Evolutionary conservation across 2,888 invertebrate species (phyloP).

Genomic region (Chirona hameri): DNA sequence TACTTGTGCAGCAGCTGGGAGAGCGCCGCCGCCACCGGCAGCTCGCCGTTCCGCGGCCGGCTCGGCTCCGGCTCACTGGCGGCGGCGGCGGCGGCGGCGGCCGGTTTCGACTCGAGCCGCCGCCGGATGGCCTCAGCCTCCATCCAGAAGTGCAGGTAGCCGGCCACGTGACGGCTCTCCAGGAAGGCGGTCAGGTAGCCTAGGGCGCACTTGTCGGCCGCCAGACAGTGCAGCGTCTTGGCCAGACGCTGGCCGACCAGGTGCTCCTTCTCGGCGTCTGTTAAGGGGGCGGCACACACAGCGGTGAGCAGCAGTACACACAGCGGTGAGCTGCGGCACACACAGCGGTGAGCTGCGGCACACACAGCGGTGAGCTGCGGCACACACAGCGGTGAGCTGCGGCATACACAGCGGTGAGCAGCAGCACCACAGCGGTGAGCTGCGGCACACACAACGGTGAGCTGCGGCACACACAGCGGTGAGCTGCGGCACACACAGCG

Average conservation of each 20-base stretch:
- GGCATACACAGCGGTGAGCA: no score
- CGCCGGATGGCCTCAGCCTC: constrained; percentile 24
- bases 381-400: no score
- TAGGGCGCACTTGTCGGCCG: constrained; percentile 72
- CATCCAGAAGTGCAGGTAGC: constrained; percentile 27
- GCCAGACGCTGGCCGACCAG: constrained; percentile 53
- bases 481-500: no score
- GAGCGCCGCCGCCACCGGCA: background rate
- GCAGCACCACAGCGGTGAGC: no score
- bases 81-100: background rate
- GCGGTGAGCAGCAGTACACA: no score
- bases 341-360: no score
- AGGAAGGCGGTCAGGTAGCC: constrained; percentile 82
- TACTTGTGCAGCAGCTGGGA: background rate
- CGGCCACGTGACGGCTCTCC: constrained; percentile 63
- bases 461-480: no score
- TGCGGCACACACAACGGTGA: no score
- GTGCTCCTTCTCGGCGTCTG: constrained; percentile 1
- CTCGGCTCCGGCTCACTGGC: background rate
- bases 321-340: no score
- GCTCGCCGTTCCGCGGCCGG: constrained; percentile 1
- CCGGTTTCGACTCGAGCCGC: background rate
- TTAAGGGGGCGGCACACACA: no score
- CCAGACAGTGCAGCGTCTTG: constrained; percentile 68
- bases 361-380: no score